Conservation (phyloP, 1,140 invertebrate genomes). For the Zaprionus africanus region DNA sequence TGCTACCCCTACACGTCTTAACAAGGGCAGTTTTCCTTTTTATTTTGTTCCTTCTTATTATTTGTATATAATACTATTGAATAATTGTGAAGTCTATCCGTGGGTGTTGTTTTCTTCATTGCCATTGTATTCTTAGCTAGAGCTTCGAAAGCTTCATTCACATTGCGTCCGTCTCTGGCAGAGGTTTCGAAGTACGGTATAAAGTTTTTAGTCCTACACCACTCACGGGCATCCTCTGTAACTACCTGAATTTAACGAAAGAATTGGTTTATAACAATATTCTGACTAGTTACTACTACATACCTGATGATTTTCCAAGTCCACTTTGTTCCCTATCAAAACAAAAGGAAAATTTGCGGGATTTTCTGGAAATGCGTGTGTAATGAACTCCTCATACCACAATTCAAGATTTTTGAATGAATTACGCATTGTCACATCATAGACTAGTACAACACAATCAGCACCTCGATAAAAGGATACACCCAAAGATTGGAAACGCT, state of each 20-base stretch:
- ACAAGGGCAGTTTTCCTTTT: neutral
- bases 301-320: conserved; percentile 97
- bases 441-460: conserved; percentile 99
- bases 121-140: conserved; percentile 92
- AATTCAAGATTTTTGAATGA: conserved; percentile 99
- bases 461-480: conserved; percentile 99
- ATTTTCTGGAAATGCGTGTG: conserved; percentile 97
- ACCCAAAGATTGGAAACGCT: conserved; percentile 98
- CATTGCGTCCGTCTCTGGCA: conserved; percentile 98
- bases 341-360: conserved; percentile 99
- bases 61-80: neutral
- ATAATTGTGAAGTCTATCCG: neutral
- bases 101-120: neutral
- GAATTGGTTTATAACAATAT: neutral
- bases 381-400: conserved; percentile 99
- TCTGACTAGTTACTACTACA: conserved; percentile 54
- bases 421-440: conserved; percentile 98
- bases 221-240: conserved; percentile 96
- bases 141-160: conserved; percentile 98
- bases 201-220: conserved; percentile 98
- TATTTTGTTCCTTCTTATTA: neutral
- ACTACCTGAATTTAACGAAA: conserved; percentile 88
- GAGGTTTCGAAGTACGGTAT: conserved; percentile 87
- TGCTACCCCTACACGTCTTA: neutral
- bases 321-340: conserved; percentile 99